Base-by-base conservation (phyloP, 2,113 vertebrate genomes). In the Pterocles orientalis region DNA sequence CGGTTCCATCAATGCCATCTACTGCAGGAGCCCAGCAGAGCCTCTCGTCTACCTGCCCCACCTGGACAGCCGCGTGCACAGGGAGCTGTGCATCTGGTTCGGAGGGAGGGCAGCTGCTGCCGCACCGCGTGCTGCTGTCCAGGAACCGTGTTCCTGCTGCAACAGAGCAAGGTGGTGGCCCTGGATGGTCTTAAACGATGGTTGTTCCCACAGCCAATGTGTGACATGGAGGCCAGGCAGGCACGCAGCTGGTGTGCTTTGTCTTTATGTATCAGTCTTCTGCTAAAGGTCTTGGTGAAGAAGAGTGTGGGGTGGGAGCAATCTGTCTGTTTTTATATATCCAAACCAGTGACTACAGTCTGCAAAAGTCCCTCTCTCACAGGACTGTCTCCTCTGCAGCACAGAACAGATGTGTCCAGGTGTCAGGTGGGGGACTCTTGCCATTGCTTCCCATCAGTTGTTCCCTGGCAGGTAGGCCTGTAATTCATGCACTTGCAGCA, bases 61-160 rank as follows among this genome's bases (percentile, higher is more conserved):
- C 34, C 62, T 81, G 70, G 86, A 87, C 48, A 60, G 71, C 71
- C 26, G 6, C 4, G 68, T 97, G 48, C 94, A 97, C 72, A 92
- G 95, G 77, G 97, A 98, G 80, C 97, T 98, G 62, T 98, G 98
- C 70, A 84, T 98, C 25, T 98, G 97, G 97, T 98, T 98, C 12
- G 97, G 98, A 87, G 98, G 97, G 34, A 98, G 98, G 80, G 80
- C 95, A 81, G 61, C 92, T 41, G 68, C 15, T 29, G 82, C 71
- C 19, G 69, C 43, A 4, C 31, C 51, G 15, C 50, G 5, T 12
- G 33, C 83, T 48, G 58, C 48, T 54, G 26, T 78, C 68, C 89
- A 83, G 48, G 41, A 70, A 36, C 64, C 14, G 0, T n/a, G 47
- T 26, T 21, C 70, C 31, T 41, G 3, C 3, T 7, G n/a, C 14